phyloP scores from a whole-genome alignment of 2,797 vertebrate species.

The Poecilia gillii region DNA sequence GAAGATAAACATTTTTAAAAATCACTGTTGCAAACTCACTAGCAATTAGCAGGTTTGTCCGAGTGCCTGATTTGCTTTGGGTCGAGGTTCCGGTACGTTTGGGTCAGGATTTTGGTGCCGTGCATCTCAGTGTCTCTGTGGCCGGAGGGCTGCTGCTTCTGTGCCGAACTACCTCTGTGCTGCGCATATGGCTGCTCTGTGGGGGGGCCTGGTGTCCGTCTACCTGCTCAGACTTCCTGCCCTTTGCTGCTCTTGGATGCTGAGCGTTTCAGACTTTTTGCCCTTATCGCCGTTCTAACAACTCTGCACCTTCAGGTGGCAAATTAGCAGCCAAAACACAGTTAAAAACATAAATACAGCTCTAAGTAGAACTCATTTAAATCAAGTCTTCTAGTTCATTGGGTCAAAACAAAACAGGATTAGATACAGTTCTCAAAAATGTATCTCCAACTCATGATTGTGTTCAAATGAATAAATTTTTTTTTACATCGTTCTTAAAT shows the following conservation, averaged over 20 bases:
- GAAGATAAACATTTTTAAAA: neutral
- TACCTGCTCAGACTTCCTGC: neutral
- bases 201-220: neutral
- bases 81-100: neutral
- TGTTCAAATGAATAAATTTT: neutral
- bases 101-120: neutral
- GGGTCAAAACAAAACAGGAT: neutral
- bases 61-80: neutral
- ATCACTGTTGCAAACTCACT: neutral
- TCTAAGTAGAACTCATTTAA: neutral
- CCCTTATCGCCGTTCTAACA: neutral
- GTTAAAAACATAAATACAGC: neutral
- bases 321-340: neutral
- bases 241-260: neutral
- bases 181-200: neutral
- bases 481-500: neutral
- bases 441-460: neutral
- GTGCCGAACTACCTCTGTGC: neutral
- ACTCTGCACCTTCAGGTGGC: neutral
- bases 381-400: neutral
- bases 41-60: neutral
- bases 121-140: neutral
- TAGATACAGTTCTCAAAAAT: neutral
- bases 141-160: neutral
- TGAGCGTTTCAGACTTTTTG: neutral